Percentiles rank a stretch among this genome's conserved stretches.
Evolutionary conservation across 2,113 vertebrate species (phyloP).

Genomic region (Excalfactoria chinensis): DNA sequence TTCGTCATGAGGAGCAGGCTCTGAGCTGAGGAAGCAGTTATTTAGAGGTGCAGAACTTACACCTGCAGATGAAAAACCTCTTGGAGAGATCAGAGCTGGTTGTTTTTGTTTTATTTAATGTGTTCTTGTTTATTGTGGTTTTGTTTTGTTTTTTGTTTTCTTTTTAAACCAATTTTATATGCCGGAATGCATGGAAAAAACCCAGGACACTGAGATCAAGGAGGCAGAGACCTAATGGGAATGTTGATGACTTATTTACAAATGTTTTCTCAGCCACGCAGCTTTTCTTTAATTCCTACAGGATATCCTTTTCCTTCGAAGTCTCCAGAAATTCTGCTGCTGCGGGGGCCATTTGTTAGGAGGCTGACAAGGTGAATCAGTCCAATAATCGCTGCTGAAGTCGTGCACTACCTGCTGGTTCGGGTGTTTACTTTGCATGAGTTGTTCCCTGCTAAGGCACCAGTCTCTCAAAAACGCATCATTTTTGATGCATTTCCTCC

Average conservation of each 20-base stretch:
- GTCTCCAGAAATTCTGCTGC: constrained; percentile 47
- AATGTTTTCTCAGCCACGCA: constrained; percentile 51
- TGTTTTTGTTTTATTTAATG: neutral
- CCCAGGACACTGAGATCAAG: neutral
- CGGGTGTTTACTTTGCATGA: constrained; percentile 69
- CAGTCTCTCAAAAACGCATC: constrained; percentile 54
- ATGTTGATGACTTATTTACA: constrained; percentile 66
- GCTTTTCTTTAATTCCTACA: constrained; percentile 71
- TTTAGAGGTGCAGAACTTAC: neutral
- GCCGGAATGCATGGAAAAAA: neutral
- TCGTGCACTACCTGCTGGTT: constrained; percentile 58
- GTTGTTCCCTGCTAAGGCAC: constrained; percentile 53
- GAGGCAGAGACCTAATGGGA: constrained; percentile 40
- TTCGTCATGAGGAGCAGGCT: neutral
- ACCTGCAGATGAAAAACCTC: constrained; percentile 7
- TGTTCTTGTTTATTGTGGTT: neutral
- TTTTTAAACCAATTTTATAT: neutral
- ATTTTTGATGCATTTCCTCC: constrained; percentile 69
- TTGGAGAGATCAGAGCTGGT: neutral
- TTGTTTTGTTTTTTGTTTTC: neutral
- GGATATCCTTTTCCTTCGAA: constrained; percentile 75
- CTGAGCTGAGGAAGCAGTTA: neutral
- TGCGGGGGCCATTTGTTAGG: constrained; percentile 73
- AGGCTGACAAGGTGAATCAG: constrained; percentile 79
- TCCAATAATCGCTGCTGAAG: constrained; percentile 72